Percentiles rank a stretch among this genome's conserved stretches.
Conservation (phyloP, 2,797 vertebrate species). For the Cirrhinus mrigala region DNA sequence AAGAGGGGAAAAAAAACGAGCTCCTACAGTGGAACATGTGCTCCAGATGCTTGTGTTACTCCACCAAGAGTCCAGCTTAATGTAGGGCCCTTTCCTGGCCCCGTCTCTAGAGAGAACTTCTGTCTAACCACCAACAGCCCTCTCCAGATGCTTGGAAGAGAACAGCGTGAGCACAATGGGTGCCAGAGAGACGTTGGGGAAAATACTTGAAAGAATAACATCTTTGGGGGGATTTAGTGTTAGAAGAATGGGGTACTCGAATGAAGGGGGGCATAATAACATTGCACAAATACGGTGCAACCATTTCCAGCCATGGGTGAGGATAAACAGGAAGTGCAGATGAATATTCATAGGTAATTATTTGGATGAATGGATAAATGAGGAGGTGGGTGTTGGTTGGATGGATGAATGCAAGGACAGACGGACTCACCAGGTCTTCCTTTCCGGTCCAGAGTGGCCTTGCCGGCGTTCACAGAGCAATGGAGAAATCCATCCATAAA, state of each 20-base stretch:
- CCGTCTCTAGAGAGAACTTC: constrained; percentile 68
- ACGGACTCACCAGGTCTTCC: constrained; percentile 85
- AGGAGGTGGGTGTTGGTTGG: not conserved
- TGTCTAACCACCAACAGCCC: constrained; percentile 77
- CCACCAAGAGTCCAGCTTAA: constrained; percentile 58
- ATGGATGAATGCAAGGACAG: not conserved
- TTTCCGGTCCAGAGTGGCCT: constrained; percentile 83
- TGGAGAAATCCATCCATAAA: constrained; percentile 95
- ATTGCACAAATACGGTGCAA: constrained; percentile 18
- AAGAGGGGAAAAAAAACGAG: constrained; percentile 48
- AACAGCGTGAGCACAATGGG: constrained; percentile 55
- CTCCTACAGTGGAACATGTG: constrained; percentile 52
- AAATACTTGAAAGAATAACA: constrained; percentile 63
- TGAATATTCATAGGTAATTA: constrained; percentile 47
- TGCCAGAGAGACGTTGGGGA: constrained; percentile 61
- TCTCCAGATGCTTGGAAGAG: constrained; percentile 77
- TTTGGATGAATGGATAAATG: constrained; percentile 28
- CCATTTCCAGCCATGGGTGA: constrained; percentile 34
- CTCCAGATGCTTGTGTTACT: constrained; percentile 45
- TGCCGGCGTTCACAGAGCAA: constrained; percentile 79
- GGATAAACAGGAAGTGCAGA: constrained; percentile 36
- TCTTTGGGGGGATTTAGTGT: constrained; percentile 34
- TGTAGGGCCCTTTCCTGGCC: constrained; percentile 60
- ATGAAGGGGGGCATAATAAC: not conserved
- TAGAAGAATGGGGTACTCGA: not conserved